Evolutionary conservation across 2,888 invertebrate species (phyloP), one percentile per base, ranked within the genome.

Genomic region (Ophioninae sp.): DNA sequence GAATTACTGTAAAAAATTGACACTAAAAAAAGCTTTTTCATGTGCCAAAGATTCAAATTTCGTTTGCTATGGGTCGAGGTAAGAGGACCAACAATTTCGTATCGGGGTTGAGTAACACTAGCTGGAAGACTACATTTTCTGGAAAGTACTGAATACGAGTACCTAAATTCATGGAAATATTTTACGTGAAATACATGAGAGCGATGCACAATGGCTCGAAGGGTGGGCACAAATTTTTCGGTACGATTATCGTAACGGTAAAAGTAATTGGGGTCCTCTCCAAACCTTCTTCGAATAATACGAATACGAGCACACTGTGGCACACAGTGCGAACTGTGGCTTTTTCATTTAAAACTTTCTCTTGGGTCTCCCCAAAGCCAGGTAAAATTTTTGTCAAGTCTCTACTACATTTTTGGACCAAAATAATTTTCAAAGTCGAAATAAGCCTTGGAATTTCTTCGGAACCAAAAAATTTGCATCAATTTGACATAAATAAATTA

Each of bases 221-320:
- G 39, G 59, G 72, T 59, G 59, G 72, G n/a, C n/a, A 39, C 72
- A 72, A 72, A 72, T 72, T 41, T 72, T 41, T 41, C 59, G 17
- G 59, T 13, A 58, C 59, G 17, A 72, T 72, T 59, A 72, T 72
- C 61, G 59, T 72, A 72, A 72, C 72, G 72, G 72, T 72, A 72
- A 59, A 61, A 61, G 61, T 17, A 41, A 22, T 61, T 41, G 59
- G 22, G 58, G 22, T 20, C 61, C 39, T 22, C 41, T 13, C 9
- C 59, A 3, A 17, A 23, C 72, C 30, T 69, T 37, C 23, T 51
- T 72, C 22, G 37, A 59, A 56, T n/a, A 20, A 59, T 22, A 41
- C 72, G 41, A 67, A 17, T 23, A 51, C n/a, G n/a, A 17, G 3
- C 3, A 17, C 41, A 59, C 59, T 20, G 13, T 9, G 20, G n/a